phyloP scores from a whole-genome alignment of 2,797 vertebrate species.

The Tarsius wallacei region DNA sequence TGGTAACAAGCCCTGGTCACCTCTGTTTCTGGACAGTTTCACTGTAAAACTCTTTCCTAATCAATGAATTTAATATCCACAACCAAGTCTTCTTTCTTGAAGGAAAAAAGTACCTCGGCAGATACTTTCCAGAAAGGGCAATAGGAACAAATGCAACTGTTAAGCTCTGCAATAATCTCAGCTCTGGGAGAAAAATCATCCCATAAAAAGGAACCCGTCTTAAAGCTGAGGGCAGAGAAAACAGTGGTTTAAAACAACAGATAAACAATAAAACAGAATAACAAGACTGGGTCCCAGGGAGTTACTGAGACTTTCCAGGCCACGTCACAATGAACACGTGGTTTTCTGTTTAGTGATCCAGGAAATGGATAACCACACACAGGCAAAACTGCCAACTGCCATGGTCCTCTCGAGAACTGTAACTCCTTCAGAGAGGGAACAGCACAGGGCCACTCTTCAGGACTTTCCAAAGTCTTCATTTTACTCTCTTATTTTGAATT shows the following conservation, averaged over 20 bases:
- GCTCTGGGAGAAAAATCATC: not conserved
- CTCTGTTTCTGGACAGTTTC: not conserved
- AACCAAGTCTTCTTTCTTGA: too few species aligned
- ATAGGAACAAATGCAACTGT: not conserved
- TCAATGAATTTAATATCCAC: not conserved
- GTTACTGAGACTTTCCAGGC: not conserved
- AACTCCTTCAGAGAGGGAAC: not conserved
- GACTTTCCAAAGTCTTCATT: not conserved
- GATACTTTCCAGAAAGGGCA: not conserved
- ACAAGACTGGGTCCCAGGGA: not conserved
- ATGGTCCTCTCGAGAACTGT: accelerated
- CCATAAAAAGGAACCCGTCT: too few species aligned
- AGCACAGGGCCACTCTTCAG: not conserved
- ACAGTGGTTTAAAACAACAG: not conserved
- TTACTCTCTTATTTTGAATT: slow-evolving; percentile 12
- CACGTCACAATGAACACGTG: not conserved
- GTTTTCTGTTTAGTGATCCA: not conserved
- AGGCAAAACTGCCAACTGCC: not conserved
- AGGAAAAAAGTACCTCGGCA: not conserved
- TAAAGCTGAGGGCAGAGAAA: not conserved
- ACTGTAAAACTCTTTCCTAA: not conserved
- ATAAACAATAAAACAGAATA: not conserved
- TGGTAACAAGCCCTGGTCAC: not conserved
- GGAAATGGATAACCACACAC: not conserved
- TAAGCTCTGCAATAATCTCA: not conserved